Percentiles rank a stretch among this genome's conserved stretches.
Conservation (phyloP, 30 jellyfish, hydroid and myxozoan species). For the Cassiopea andromeda region DNA sequence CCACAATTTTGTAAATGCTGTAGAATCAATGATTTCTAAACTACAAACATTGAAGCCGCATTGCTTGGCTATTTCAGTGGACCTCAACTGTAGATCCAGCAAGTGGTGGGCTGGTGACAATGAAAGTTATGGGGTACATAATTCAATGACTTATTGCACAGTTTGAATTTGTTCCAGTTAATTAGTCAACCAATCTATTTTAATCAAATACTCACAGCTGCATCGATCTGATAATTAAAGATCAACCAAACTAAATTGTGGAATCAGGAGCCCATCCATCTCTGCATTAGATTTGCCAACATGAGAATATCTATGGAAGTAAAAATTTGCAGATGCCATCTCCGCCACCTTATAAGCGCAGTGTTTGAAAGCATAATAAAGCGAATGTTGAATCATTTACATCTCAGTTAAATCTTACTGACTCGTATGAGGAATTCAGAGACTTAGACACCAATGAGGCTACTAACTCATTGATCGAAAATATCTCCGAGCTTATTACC, state of each 20-base stretch:
- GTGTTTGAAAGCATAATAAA: conserved; percentile 22
- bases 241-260: neutral
- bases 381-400: conserved; percentile 36
- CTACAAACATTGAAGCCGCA: neutral
- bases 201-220: neutral
- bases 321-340: neutral
- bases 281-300: neutral
- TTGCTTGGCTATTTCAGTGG: conserved; percentile 4
- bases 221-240: neutral
- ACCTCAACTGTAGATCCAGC: conserved; percentile 21
- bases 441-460: conserved; percentile 26
- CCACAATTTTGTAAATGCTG: no score
- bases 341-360: conserved; percentile 21
- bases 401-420: neutral
- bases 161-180: neutral
- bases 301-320: neutral
- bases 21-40: neutral
- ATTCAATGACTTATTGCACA: neutral
- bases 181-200: neutral
- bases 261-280: neutral
- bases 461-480: neutral
- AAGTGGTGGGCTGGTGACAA: conserved; percentile 33
- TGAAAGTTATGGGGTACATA: neutral
- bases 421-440: conserved; percentile 22
- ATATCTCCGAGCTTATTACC: neutral